Conservation (phyloP, 2,888 invertebrate genomes). For the Watsonalla binaria region DNA sequence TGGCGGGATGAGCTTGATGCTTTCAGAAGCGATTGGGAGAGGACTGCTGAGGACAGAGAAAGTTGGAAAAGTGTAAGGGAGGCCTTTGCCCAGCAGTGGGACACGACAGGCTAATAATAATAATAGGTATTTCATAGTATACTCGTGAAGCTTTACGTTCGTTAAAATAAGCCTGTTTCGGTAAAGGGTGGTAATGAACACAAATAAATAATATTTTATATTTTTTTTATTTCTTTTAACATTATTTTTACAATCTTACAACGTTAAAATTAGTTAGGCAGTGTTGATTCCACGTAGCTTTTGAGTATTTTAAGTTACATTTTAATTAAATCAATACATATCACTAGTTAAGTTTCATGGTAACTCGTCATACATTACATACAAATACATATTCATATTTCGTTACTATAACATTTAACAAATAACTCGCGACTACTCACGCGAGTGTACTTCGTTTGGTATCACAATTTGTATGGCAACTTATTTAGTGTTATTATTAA, state of each 20-base stretch:
- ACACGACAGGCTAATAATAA: too few relatives aligned
- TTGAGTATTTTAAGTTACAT: conserved; percentile 63
- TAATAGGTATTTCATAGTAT: too few relatives aligned
- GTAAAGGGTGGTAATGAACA: neutral
- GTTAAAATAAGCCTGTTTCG: neutral
- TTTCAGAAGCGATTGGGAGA: too few relatives aligned
- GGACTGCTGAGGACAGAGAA: too few relatives aligned
- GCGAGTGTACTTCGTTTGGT: conserved; percentile 51
- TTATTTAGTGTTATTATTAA: conserved; percentile 19
- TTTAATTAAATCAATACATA: conserved; percentile 35
- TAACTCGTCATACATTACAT: conserved; percentile 26
- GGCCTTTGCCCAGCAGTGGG: too few relatives aligned
- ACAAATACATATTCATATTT: conserved; percentile 15
- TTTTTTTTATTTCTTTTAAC: conserved; percentile 40
- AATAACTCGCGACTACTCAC: conserved; percentile 27
- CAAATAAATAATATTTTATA: conserved; percentile 5
- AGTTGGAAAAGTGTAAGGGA: too few relatives aligned
- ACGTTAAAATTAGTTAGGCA: conserved; percentile 67
- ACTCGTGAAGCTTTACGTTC: neutral
- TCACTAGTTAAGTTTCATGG: conserved; percentile 37
- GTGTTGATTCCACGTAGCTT: conserved; percentile 56
- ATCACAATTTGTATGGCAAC: conserved; percentile 71
- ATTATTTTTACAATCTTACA: conserved; percentile 50
- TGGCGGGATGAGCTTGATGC: too few relatives aligned
- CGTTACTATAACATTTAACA: conserved; percentile 23